Percentiles rank a stretch among this genome's conserved stretches.
These are phyloP conservation scores for Isichthys henryi DNA, from an alignment of 2,113 vertebrate species.

Conservation along the genomic window DNA sequence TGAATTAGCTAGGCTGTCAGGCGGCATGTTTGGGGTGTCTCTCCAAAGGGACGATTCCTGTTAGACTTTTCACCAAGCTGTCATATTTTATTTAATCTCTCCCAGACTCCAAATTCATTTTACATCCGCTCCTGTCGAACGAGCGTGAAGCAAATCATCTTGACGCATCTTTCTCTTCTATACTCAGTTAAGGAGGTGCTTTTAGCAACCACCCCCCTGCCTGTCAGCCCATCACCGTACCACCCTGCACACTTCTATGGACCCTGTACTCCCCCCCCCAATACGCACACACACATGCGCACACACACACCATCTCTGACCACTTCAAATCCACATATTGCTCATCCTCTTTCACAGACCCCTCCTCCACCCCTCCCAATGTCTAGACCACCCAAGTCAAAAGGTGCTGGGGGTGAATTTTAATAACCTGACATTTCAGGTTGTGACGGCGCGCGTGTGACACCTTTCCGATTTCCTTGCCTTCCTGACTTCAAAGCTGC, in stretches of 20 bases:
- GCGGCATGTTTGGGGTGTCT: not conserved
- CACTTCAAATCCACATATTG: not conserved
- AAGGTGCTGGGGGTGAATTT: not conserved
- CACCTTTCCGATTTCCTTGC: not conserved
- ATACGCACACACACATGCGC: not conserved
- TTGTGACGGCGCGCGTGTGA: not conserved
- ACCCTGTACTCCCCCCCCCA: not conserved
- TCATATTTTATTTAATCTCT: slow-evolving; percentile 7
- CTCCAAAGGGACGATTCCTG: not conserved
- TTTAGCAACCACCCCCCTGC: not conserved
- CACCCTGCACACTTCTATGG: not conserved
- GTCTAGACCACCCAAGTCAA: not conserved
- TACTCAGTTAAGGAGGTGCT: not conserved
- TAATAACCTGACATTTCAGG: not conserved
- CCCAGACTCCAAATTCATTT: not conserved
- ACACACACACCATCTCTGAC: not conserved
- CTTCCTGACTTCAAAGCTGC: not conserved
- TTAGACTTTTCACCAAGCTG: not conserved
- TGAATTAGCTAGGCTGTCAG: not conserved
- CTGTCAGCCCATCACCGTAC: not conserved
- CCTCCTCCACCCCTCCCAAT: not conserved
- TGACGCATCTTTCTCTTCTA: not conserved
- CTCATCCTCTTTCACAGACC: not conserved
- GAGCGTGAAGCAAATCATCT: not conserved
- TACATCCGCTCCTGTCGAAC: not conserved